phyloP scores from a whole-genome alignment of 2,888 invertebrate genomes.

The Microchrysa polita region DNA sequence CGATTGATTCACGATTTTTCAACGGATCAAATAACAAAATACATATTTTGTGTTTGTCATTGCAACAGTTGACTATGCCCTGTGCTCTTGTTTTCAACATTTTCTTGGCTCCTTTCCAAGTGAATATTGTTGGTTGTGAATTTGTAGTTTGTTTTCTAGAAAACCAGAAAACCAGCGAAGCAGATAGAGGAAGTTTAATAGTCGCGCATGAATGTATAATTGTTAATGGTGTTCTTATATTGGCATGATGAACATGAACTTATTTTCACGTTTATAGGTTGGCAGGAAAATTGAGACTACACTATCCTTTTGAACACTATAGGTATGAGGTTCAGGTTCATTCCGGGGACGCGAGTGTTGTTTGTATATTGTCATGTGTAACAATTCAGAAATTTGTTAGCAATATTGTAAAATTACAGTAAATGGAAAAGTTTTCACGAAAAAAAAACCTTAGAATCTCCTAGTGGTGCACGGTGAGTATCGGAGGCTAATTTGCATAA shows the following conservation, averaged over 20 bases:
- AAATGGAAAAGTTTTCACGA: neutral
- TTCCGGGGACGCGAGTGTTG: neutral
- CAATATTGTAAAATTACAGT: neutral
- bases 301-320: neutral
- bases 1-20: slow-evolving; percentile 52
- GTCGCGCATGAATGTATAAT: slow-evolving; percentile 10
- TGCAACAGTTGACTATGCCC: slow-evolving; percentile 19
- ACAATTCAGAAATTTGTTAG: slow-evolving; percentile 31
- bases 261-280: slow-evolving; percentile 35
- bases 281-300: slow-evolving; percentile 23
- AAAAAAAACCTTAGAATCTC: neutral
- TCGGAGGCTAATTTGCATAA: slow-evolving; percentile 42
- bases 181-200: neutral
- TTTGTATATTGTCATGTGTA: slow-evolving; percentile 40
- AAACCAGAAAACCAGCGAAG: neutral
- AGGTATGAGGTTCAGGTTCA: slow-evolving; percentile 3
- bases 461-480: slow-evolving; percentile 9
- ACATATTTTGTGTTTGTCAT: slow-evolving; percentile 19
- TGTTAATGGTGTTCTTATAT: slow-evolving; percentile 33
- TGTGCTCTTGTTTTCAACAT: slow-evolving; percentile 23
- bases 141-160: neutral
- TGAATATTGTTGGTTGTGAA: neutral
- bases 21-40: slow-evolving; percentile 23
- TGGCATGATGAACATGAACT: slow-evolving; percentile 34
- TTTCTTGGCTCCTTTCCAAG: neutral